A percentile compares a stretch with the other conserved stretches of the same genome.
Evolutionary conservation across 1,140 invertebrate species (phyloP).

Genomic region (Heliconius congener): DNA sequence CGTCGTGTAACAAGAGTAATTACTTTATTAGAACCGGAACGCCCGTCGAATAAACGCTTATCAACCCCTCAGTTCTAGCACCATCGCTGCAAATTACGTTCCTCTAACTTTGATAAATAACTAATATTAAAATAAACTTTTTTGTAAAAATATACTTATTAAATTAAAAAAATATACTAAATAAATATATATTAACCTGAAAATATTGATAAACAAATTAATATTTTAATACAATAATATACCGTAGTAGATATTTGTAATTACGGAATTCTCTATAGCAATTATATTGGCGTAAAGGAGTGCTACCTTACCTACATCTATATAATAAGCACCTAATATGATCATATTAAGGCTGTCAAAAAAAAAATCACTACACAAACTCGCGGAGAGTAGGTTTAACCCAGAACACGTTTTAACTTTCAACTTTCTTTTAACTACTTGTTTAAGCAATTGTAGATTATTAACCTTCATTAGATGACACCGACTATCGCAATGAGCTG

Average conservation of each 20-base stretch:
- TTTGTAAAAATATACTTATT: neutral
- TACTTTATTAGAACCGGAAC: conserved; percentile 26
- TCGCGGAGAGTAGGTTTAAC: neutral
- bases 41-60: conserved; percentile 29
- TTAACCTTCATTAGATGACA: conserved; percentile 64
- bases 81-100: neutral
- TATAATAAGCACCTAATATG: neutral
- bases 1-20: conserved; percentile 26
- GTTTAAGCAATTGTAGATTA: conserved; percentile 48
- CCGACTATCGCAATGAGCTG: conserved; percentile 62
- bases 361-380: neutral
- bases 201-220: no score
- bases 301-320: no score
- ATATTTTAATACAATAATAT: no score
- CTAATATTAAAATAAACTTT: neutral
- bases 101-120: neutral
- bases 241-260: no score
- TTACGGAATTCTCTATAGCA: no score
- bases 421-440: no score
- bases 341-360: neutral
- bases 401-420: neutral
- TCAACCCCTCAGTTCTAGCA: conserved; percentile 11
- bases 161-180: no score
- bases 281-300: no score
- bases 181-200: no score